These are phyloP conservation scores for Artemisiospiza belli DNA, from an alignment of 2,113 vertebrate genomes.

Conservation along the genomic window DNA sequence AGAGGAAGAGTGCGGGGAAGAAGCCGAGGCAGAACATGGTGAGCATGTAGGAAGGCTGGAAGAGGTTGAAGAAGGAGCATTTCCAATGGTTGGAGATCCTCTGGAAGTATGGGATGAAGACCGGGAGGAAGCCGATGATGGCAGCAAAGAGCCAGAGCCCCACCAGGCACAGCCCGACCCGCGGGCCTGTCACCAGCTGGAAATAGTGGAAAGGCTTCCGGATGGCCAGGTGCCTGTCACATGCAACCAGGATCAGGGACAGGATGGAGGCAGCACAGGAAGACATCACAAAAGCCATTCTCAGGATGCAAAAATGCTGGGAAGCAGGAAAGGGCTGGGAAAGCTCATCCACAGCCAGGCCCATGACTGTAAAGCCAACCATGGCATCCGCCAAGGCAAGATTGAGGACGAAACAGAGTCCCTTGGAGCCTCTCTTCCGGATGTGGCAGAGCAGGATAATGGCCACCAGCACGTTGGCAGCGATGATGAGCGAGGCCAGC, in stretches of 20 bases:
- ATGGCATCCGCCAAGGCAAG: constrained; percentile 83
- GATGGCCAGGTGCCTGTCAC: constrained; percentile 90
- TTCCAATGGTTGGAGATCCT: not conserved
- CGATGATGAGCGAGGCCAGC: constrained; percentile 83
- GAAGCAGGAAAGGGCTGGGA: constrained; percentile 30
- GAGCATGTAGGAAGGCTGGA: constrained; percentile 79
- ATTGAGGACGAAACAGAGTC: constrained; percentile 88
- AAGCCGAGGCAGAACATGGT: constrained; percentile 80
- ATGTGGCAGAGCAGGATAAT: constrained; percentile 77
- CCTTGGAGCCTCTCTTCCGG: constrained; percentile 74
- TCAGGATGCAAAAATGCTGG: constrained; percentile 77
- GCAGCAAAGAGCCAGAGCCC: constrained; percentile 81
- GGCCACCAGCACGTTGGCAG: constrained; percentile 79
- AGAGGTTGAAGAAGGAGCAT: constrained; percentile 86
- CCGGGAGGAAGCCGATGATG: constrained; percentile 82
- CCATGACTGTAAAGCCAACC: constrained; percentile 82
- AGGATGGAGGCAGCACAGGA: constrained; percentile 86
- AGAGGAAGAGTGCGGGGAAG: constrained; percentile 82
- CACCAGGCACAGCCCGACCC: constrained; percentile 59
- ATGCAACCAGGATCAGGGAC: constrained; percentile 85
- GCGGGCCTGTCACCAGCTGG: constrained; percentile 71
- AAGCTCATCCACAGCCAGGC: constrained; percentile 80
- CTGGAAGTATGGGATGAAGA: constrained; percentile 76
- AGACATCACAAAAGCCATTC: constrained; percentile 84
- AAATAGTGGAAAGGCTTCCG: constrained; percentile 85